Percentiles rank a stretch among this genome's conserved stretches.
Evolutionary conservation across 37 sponge, comb jelly and placozoan species (phyloP).

Genomic region (Dysidea cf. avara): DNA sequence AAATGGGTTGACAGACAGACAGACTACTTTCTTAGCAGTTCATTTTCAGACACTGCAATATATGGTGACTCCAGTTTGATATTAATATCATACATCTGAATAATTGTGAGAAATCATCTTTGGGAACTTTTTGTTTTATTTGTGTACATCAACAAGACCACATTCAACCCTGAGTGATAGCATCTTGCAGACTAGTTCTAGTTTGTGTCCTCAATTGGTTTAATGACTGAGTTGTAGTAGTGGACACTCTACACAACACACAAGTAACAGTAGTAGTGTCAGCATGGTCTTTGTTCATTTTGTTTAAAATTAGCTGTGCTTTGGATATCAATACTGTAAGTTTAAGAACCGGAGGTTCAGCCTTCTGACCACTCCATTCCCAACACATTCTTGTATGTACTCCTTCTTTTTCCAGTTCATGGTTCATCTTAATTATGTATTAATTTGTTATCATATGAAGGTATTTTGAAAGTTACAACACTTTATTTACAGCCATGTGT

Average conservation of each 20-base stretch:
- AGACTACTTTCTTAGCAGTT: constrained; percentile 30
- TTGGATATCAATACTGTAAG: too few species aligned
- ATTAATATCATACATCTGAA: constrained; percentile 53
- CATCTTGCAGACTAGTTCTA: constrained; percentile 68
- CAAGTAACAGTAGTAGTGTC: background rate
- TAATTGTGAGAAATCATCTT: background rate
- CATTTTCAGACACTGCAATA: constrained; percentile 62
- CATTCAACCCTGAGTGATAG: constrained; percentile 28
- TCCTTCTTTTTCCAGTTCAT: too few species aligned
- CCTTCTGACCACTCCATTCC: too few species aligned
- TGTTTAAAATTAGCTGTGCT: too few species aligned
- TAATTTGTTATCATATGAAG: too few species aligned
- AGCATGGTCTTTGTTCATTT: too few species aligned
- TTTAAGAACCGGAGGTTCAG: too few species aligned
- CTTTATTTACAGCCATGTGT: too few species aligned
- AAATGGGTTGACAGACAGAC: background rate
- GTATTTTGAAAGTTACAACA: too few species aligned
- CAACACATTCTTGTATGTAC: too few species aligned
- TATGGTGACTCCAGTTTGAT: constrained; percentile 58
- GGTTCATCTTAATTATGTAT: too few species aligned
- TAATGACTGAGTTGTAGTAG: constrained; percentile 51
- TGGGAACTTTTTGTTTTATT: background rate
- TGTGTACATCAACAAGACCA: background rate
- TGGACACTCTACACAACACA: constrained; percentile 30
- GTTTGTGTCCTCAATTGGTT: constrained; percentile 58